Percentiles rank a stretch among this genome's conserved stretches.
phyloP scores from a whole-genome alignment of 2,797 vertebrate species.

The Pipistrellus kuhlii region DNA sequence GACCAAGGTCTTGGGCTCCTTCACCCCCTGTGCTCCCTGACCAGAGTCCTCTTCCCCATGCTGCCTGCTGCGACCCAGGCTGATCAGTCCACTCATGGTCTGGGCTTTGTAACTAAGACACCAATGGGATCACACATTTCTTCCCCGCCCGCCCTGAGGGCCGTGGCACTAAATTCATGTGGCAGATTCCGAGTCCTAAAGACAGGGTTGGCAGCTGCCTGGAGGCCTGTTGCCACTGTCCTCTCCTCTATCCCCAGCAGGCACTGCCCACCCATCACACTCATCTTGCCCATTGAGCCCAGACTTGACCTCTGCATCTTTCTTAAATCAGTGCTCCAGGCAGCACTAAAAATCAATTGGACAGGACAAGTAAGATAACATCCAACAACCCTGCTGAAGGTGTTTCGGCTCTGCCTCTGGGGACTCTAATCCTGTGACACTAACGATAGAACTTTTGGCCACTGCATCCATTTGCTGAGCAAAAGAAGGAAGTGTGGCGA shows the following conservation, averaged over 20 bases:
- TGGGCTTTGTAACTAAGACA: background rate
- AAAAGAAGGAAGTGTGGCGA: background rate
- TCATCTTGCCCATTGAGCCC: background rate
- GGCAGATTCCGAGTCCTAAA: background rate
- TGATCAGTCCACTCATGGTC: background rate
- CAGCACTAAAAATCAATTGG: background rate
- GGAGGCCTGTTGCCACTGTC: background rate
- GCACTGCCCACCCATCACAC: rapidly evolving
- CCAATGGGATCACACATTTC: background rate
- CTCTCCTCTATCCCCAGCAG: rapidly evolving
- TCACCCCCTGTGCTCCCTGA: background rate
- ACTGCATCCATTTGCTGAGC: background rate
- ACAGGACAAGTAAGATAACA: background rate
- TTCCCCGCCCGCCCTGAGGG: background rate
- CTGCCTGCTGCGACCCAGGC: background rate
- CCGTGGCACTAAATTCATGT: background rate
- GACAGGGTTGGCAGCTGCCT: background rate
- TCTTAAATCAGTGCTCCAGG: background rate
- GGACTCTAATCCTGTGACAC: background rate
- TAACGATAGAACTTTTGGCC: background rate
- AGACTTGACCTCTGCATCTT: slow-evolving; percentile 1
- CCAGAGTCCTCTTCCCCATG: background rate
- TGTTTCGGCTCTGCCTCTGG: background rate
- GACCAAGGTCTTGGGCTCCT: background rate
- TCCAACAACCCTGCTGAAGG: background rate